Evolutionary conservation across 2,888 invertebrate species (phyloP).

Genomic region (Lasioglossum zephyrum): DNA sequence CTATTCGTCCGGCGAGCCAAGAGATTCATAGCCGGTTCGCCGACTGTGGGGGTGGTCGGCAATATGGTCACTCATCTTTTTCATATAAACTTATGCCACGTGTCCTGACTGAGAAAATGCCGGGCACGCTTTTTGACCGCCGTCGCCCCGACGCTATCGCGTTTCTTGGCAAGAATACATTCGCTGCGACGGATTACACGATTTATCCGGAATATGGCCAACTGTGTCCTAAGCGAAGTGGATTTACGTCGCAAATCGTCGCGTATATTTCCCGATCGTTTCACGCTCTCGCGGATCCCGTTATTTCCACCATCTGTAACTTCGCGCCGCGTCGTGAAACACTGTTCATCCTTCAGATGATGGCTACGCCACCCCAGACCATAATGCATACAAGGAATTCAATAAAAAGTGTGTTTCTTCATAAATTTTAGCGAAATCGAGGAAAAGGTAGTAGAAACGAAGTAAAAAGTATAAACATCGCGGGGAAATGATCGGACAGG

Average conservation of each 20-base stretch:
- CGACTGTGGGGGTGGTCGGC: not conserved
- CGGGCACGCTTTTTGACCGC: conserved; percentile 48
- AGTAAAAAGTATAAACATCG: not conserved
- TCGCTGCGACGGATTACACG: conserved; percentile 40
- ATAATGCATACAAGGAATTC: not conserved
- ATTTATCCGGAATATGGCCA: conserved; percentile 60
- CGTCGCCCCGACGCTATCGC: conserved; percentile 3
- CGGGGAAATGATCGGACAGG: conserved; percentile 25
- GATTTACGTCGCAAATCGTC: conserved; percentile 28
- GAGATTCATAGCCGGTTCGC: conserved; percentile 51
- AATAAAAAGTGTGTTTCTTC: not conserved
- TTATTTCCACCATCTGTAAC: not conserved
- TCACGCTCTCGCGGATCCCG: not conserved
- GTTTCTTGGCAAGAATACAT: conserved; percentile 57
- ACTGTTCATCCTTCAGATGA: not conserved
- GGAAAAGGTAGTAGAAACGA: not conserved
- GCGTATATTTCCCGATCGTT: not conserved
- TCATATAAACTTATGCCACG: conserved; percentile 50
- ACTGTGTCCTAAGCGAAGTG: conserved; percentile 38
- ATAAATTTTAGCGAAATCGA: not conserved
- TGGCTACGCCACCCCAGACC: not conserved
- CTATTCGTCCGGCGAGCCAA: not conserved
- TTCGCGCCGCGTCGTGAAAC: not conserved
- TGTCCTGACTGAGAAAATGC: conserved; percentile 57
- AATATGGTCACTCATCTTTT: conserved; percentile 57